Conservation (phyloP, 1,140 invertebrate species). For the Euura saliciscinereae region DNA sequence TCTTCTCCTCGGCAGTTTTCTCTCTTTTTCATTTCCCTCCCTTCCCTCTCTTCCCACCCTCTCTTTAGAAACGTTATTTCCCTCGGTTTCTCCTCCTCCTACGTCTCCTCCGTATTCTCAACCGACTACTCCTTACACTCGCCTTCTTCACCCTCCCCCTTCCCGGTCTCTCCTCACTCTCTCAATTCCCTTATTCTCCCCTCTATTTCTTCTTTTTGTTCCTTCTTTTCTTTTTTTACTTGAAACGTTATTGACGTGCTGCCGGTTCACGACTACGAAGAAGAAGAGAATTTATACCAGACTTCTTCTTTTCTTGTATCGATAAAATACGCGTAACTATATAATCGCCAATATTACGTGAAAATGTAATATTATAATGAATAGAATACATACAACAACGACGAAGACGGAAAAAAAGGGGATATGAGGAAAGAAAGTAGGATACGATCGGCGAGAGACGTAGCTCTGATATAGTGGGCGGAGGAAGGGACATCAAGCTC, state of each 20-base stretch:
- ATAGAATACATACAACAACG: not conserved
- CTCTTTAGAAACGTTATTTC: conserved; percentile 44
- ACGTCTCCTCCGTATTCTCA: conserved; percentile 12
- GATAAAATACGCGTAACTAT: no score
- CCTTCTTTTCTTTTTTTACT: no score
- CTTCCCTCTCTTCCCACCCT: conserved; percentile 40
- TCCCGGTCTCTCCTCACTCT: no score
- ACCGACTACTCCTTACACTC: conserved; percentile 1
- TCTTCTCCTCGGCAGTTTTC: conserved; percentile 29
- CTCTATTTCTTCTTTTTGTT: no score
- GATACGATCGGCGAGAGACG: conserved; percentile 12
- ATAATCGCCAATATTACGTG: no score
- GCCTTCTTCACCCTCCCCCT: not conserved
- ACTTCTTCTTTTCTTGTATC: no score
- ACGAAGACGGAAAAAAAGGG: not conserved
- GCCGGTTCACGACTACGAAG: no score
- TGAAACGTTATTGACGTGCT: no score
- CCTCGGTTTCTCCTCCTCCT: conserved; percentile 47
- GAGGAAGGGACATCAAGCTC: conserved; percentile 1
- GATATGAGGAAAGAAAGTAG: conserved; percentile 12
- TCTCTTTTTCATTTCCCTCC: conserved; percentile 24
- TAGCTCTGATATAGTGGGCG: conserved; percentile 17
- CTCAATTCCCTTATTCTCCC: no score
- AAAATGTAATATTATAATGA: no score
- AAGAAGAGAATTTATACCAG: no score